Base-by-base conservation (phyloP, 2,113 vertebrate genomes). In the Willisornis vidua region DNA sequence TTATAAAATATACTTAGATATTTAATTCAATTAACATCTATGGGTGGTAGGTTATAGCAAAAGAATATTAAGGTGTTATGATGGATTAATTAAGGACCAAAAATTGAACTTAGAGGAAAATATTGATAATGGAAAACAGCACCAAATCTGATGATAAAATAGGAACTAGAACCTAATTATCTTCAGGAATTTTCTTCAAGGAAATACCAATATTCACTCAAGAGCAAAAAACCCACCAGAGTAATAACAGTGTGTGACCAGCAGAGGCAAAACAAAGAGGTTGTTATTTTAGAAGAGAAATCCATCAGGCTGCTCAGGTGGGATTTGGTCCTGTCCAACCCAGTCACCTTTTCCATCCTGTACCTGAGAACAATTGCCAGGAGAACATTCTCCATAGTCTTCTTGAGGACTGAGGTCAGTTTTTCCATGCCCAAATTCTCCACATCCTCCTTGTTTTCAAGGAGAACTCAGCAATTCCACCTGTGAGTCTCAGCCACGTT, bases 61-160 rank as follows among this genome's bases (percentile, higher is more conserved):
- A 45, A 65, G 22, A 48, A 70, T 25, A 68, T 58, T 67, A 24
- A 80, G 57, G 6, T 35, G 70, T 49, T 78, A 11, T 33, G 16
- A 54, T 33, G 48, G n/a, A 73, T 62, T 68, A 68, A 82, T 82
- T 83, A 90, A 85, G 18, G 25, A 58, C 35, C 55, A 49, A 86
- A 86, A 85, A 57, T 66, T 19, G 49, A 78, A 83, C 14, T 70
- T 37, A 68, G 41, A 88, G 31, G 29, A 90, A 92, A 92, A 89
- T 66, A 83, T 13, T 51, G 48, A 39, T 49, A 88, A 45, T 48
- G 79, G 88, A 82, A 55, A 72, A 2, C 55, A 73, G 45, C 20
- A 48, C 28, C 45, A 93, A 86, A 63, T 63, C 35, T 10, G 9
- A 57, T 79, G 65, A 43, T 78, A 59, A 80, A 91, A 85, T 15